Evolutionary conservation across 2,888 invertebrate genomes (phyloP).

Genomic region (Dendrolimus pini): DNA sequence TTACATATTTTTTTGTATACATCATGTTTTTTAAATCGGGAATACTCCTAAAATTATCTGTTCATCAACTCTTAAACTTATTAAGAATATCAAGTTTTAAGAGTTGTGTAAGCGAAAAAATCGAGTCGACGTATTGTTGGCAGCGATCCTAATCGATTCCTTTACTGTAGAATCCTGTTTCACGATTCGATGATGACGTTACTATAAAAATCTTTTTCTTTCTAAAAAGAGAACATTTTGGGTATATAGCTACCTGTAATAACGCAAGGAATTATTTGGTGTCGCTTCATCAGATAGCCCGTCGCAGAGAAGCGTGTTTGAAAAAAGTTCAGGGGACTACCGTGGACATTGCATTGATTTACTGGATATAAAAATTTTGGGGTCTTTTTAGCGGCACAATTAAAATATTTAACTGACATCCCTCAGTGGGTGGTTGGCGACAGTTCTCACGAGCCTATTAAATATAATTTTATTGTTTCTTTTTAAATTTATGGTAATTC

Average conservation of each 20-base stretch:
- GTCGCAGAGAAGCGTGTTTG: constrained; percentile 11
- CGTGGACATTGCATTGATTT: constrained; percentile 66
- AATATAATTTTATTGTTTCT: constrained; percentile 71
- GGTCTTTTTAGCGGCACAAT: constrained; percentile 69
- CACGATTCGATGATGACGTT: constrained; percentile 44
- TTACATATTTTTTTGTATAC: no score
- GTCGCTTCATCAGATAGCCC: constrained; percentile 20
- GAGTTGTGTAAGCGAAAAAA: constrained; percentile 46
- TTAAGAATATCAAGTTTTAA: constrained; percentile 60
- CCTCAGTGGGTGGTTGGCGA: constrained; percentile 73
- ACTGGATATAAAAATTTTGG: constrained; percentile 61
- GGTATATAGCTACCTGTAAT: background rate
- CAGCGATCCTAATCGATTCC: constrained; percentile 60
- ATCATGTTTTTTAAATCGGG: constrained; percentile 10
- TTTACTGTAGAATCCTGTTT: constrained; percentile 43
- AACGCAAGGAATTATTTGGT: constrained; percentile 14
- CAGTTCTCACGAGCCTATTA: constrained; percentile 75
- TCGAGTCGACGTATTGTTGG: constrained; percentile 59
- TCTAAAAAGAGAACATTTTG: constrained; percentile 2
- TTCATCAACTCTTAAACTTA: constrained; percentile 57
- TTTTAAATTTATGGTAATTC: constrained; percentile 7
- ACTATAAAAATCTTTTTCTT: constrained; percentile 14
- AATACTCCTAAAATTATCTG: constrained; percentile 36
- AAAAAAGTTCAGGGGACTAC: constrained; percentile 40
- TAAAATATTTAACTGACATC: constrained; percentile 70